Conservation (phyloP, 2,113 vertebrate genomes). For the Clarias macrocephalus region DNA sequence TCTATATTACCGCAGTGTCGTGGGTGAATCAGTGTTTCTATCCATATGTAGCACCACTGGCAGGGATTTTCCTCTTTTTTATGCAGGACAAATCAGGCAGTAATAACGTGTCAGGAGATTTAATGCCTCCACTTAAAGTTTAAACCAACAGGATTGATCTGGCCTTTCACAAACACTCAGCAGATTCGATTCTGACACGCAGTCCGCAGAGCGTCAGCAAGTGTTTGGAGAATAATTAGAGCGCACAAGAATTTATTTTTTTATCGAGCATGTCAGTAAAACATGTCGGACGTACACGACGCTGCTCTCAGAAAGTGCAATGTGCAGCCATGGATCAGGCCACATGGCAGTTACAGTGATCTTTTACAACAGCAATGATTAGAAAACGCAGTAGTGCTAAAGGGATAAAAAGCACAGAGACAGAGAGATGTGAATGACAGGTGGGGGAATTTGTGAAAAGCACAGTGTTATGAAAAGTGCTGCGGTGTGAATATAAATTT, state of each 20-base stretch:
- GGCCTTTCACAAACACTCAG: neutral
- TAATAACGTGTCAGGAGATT: constrained; percentile 41
- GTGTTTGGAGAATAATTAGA: constrained; percentile 26
- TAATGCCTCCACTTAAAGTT: constrained; percentile 41
- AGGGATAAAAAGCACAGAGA: neutral
- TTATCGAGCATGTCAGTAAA: neutral
- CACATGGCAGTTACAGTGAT: neutral
- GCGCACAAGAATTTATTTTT: neutral
- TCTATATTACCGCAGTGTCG: neutral
- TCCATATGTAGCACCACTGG: constrained; percentile 9
- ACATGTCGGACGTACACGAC: neutral
- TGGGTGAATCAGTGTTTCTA: constrained; percentile 19
- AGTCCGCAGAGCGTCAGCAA: neutral
- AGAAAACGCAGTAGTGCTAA: neutral
- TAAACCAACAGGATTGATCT: constrained; percentile 42
- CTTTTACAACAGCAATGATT: neutral
- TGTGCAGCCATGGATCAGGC: neutral
- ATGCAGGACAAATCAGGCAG: constrained; percentile 11
- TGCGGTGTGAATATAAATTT: neutral
- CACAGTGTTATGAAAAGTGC: neutral
- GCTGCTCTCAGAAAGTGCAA: neutral
- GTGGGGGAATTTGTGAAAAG: neutral
- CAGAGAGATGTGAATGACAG: neutral
- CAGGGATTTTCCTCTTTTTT: constrained; percentile 19
- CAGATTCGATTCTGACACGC: constrained; percentile 8